These are phyloP conservation scores for Montifringilla adamsi DNA, from an alignment of 2,113 vertebrate species.

Conservation along the genomic window DNA sequence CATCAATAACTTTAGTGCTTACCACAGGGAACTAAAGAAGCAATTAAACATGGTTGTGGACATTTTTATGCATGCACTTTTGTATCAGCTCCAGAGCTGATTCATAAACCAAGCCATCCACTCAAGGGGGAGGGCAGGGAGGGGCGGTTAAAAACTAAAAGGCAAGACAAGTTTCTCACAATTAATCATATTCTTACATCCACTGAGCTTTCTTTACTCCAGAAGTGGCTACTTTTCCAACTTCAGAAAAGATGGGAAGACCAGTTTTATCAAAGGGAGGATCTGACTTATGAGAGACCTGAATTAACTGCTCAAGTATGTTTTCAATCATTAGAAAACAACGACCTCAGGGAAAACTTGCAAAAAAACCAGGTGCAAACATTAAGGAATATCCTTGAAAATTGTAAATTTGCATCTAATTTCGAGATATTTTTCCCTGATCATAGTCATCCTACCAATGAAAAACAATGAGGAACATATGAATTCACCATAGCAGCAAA, in stretches of 20 bases:
- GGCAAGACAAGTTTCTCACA: not conserved
- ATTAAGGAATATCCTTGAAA: slow-evolving; percentile 32
- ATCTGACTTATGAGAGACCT: not conserved
- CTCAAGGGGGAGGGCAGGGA: fast-evolving
- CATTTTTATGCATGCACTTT: not conserved
- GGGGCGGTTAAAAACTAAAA: not conserved
- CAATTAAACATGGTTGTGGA: slow-evolving; percentile 1
- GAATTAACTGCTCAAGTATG: not conserved
- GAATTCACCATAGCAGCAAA: slow-evolving; percentile 30
- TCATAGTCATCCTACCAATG: slow-evolving; percentile 14
- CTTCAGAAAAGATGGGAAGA: not conserved
- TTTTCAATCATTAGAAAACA: slow-evolving; percentile 46
- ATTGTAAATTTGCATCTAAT: slow-evolving; percentile 9
- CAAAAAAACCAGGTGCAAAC: slow-evolving; percentile 22
- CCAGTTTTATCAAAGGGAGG: slow-evolving; percentile 9
- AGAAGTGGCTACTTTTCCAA: not conserved
- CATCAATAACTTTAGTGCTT: slow-evolving; percentile 23
- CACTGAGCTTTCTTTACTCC: not conserved
- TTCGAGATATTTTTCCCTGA: slow-evolving; percentile 45
- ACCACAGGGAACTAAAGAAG: not conserved
- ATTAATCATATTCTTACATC: not conserved
- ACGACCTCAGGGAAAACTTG: not conserved
- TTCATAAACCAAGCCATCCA: slow-evolving; percentile 17
- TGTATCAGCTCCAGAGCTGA: not conserved
- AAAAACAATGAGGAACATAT: slow-evolving; percentile 40